Evolutionary conservation across 2,888 invertebrate genomes (phyloP).

Genomic region (Eulithis prunata): DNA sequence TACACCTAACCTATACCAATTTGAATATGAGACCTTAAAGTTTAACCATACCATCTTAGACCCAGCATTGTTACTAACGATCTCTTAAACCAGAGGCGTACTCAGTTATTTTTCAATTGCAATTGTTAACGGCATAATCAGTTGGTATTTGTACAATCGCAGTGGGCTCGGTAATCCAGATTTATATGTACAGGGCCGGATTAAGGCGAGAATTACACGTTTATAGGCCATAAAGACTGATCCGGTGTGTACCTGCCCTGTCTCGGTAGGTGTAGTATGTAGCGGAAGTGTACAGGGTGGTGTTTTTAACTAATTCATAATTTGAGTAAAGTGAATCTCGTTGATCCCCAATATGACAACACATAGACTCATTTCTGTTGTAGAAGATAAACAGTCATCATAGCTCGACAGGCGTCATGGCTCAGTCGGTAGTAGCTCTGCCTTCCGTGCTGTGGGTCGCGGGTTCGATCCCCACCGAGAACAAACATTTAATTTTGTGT

Average conservation of each 20-base stretch:
- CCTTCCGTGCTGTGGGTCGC: too few species aligned
- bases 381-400: too few species aligned
- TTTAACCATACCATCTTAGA: not conserved
- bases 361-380: too few species aligned
- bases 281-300: slow-evolving; percentile 50
- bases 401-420: too few species aligned
- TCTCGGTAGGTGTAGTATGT: slow-evolving; percentile 73
- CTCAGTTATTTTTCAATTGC: slow-evolving; percentile 79
- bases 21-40: not conserved
- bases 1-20: too few species aligned
- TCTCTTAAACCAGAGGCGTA: slow-evolving; percentile 38
- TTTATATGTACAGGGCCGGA: slow-evolving; percentile 80
- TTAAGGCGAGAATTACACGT: slow-evolving; percentile 84
- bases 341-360: too few species aligned
- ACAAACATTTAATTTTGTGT: too few species aligned
- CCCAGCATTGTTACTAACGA: slow-evolving; percentile 32
- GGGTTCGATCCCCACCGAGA: too few species aligned
- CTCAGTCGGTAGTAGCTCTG: too few species aligned
- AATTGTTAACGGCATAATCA: slow-evolving; percentile 83
- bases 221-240: slow-evolving; percentile 84
- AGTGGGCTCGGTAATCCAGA: slow-evolving; percentile 80
- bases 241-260: slow-evolving; percentile 80
- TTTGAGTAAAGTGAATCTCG: too few species aligned
- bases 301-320: slow-evolving; percentile 13
- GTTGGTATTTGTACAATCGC: slow-evolving; percentile 75